Base-by-base conservation (phyloP, 1,140 invertebrate genomes). In the Achatina immaculata region DNA sequence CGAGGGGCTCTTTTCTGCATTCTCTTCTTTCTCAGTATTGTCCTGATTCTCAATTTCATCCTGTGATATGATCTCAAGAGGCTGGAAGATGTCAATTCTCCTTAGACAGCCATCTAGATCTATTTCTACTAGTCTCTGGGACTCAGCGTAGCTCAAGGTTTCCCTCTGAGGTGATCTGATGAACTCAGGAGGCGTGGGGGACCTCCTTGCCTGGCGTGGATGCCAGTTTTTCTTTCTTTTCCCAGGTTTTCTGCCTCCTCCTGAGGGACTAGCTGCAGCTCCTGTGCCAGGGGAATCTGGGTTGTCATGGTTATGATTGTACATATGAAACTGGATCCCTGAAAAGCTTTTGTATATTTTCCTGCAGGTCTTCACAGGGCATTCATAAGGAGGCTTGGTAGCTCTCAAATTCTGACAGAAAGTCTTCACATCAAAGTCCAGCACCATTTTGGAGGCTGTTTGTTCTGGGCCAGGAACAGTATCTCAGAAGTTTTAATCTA, bases 321-420 rank as follows among this genome's bases (percentile, higher is more conserved):
- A 94, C 82, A 97, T 91, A 90, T 97, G 96, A 90, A 95, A 96
- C 88, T 96, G 95, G 83, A 97, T 93, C 0, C 96, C 96, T 88
- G 94, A 94, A 79, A 95, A 94, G 83, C 95, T 96, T 91, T 96
- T 96, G 90, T 96, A 97, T 34, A 95, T 94, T 91, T 95, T 95
- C 66, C 94, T 95, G 92, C 96, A 97, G 82, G 95, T 94, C 86
- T 94, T 93, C 58, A 96, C 92, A 19, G 96, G 96, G 88, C 96
- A 97, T 85, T 94, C 94, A 91, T 96, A 96, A 45, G 96, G 96
- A 81, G 95, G 95, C 78, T 95, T 95, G 81, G 95, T 94, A 83
- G 94, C 94, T 82, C 94, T 93, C 81, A 96, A 92, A 91, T 96
- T 95, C 86, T 95, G 94, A 88, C 95, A 95, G 92, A 95, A 96